A percentile compares a stretch with the other conserved stretches of the same genome.
Conservation (phyloP, 2,113 vertebrate genomes). For the Lethenteron reissneri region DNA sequence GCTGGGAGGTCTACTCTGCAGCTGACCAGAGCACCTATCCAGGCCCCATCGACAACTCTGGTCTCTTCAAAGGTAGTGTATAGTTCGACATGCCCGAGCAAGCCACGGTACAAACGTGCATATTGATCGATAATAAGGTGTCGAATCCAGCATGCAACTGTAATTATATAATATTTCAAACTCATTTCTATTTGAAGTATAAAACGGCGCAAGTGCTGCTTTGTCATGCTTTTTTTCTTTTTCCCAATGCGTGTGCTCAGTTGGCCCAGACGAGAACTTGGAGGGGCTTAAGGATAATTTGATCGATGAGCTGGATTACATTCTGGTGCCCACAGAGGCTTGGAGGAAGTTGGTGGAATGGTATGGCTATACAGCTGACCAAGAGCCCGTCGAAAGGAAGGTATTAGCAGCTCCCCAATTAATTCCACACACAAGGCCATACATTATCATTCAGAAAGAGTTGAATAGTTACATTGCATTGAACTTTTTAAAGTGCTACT, state of each 20-base stretch:
- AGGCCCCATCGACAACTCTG: conserved; percentile 85
- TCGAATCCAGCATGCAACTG: not conserved
- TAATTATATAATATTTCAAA: not conserved
- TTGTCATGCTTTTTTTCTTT: conserved; percentile 10
- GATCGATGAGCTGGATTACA: conserved; percentile 95
- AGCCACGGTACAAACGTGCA: not conserved
- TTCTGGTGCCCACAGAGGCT: conserved; percentile 81
- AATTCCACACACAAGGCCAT: not conserved
- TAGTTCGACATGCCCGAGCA: not conserved
- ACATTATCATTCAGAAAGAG: no score
- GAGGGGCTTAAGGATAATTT: conserved; percentile 89
- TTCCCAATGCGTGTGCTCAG: conserved; percentile 8
- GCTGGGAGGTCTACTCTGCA: conserved; percentile 98
- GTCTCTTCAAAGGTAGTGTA: conserved; percentile 64
- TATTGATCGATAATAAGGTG: not conserved
- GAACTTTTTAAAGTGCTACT: no score
- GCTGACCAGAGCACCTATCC: conserved; percentile 94
- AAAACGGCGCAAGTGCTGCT: not conserved
- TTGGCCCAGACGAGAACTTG: conserved; percentile 53
- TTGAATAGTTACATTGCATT: no score
- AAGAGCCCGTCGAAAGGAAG: conserved; percentile 89
- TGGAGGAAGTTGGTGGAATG: conserved; percentile 97
- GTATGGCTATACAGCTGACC: conserved; percentile 62
- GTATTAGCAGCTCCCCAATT: conserved; percentile 21
- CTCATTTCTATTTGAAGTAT: no score